Conservation (phyloP, 1,140 invertebrate genomes). For the Drosophila ogumai region DNA sequence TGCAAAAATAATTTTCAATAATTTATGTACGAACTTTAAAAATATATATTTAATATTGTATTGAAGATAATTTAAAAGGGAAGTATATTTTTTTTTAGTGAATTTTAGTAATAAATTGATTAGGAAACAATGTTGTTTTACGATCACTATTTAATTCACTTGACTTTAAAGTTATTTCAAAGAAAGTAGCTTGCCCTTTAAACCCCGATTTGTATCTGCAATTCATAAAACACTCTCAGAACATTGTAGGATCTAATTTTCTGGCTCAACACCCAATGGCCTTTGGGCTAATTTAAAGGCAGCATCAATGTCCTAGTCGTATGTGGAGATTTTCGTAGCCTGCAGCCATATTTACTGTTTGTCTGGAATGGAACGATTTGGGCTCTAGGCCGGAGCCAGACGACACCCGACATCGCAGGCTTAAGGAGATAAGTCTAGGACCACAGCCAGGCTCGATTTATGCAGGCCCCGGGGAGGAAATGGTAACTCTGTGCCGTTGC, state of each 20-base stretch:
- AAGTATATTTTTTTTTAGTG: background rate
- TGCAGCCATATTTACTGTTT: constrained; percentile 45
- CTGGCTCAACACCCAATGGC: constrained; percentile 42
- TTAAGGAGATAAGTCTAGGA: constrained; percentile 57
- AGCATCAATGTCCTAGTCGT: constrained; percentile 36
- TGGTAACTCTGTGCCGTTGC: constrained; percentile 15
- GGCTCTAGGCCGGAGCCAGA: constrained; percentile 20
- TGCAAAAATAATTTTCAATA: constrained; percentile 24
- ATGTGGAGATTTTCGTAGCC: constrained; percentile 47
- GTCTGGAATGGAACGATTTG: constrained; percentile 52
- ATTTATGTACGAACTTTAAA: background rate
- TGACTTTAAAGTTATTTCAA: background rate
- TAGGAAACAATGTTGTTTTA: background rate
- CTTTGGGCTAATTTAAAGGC: constrained; percentile 57
- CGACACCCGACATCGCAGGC: constrained; percentile 24
- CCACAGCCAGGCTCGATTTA: constrained; percentile 58
- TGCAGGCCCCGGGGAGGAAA: constrained; percentile 19
- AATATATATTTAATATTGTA: too few species aligned
- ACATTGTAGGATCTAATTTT: constrained; percentile 13
- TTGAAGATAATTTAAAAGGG: too few species aligned
- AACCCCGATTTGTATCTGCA: background rate
- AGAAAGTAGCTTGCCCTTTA: too few species aligned
- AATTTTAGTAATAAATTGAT: background rate
- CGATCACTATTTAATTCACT: too few species aligned
- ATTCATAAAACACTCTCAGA: constrained; percentile 1